phyloP scores from a whole-genome alignment of 2,113 vertebrate genomes.

The Megaceryle torquata region DNA sequence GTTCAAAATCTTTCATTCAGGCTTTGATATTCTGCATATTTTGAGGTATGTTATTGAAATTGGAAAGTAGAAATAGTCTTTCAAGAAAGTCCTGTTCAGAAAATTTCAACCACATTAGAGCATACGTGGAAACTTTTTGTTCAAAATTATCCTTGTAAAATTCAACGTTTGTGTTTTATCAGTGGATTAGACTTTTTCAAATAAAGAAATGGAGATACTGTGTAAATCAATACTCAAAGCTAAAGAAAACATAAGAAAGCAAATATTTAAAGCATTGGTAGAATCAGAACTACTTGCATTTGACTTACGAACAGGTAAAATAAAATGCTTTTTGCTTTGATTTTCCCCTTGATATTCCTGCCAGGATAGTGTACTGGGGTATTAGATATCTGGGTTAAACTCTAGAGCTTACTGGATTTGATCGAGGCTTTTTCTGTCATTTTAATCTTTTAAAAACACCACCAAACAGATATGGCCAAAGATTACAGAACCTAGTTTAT shows the following conservation, averaged over 20 bases:
- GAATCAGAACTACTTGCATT: not conserved
- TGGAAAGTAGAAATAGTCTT: not conserved
- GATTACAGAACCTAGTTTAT: conserved; percentile 45
- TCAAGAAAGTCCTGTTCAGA: not conserved
- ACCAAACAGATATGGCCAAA: conserved; percentile 52
- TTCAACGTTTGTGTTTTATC: not conserved
- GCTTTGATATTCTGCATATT: not conserved
- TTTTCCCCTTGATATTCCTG: conserved; percentile 12
- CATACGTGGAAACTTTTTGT: not conserved
- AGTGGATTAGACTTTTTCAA: too few relatives aligned
- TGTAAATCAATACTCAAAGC: not conserved
- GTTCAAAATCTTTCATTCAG: not conserved
- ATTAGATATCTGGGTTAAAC: conserved; percentile 63
- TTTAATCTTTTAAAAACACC: conserved; percentile 67
- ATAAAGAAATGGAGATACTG: not conserved
- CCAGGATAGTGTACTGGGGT: not conserved
- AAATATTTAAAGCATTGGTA: not conserved
- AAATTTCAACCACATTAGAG: not conserved
- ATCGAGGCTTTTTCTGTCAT: conserved; percentile 60
- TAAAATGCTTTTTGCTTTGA: not conserved
- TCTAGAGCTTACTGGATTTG: conserved; percentile 56
- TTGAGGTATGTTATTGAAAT: not conserved
- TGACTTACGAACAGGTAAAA: not conserved
- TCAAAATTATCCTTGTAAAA: not conserved
- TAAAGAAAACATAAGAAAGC: not conserved